Evolutionary conservation across 2,797 vertebrate genomes (phyloP).

Genomic region (Scleropages formosus): DNA sequence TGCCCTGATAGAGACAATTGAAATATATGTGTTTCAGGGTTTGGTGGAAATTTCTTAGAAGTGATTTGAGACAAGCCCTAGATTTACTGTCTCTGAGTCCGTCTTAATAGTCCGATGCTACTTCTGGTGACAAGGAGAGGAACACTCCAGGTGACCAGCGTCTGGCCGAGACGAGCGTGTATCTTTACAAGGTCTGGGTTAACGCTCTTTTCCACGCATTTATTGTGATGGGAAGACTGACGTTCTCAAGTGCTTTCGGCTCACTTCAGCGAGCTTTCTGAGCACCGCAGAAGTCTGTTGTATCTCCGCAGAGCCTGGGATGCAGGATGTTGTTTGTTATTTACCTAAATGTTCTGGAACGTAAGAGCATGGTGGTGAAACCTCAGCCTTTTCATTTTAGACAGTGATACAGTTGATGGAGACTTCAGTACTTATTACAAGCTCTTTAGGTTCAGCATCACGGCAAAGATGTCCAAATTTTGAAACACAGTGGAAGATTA

Average conservation of each 20-base stretch:
- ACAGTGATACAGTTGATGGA: conserved; percentile 31
- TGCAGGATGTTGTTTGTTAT: conserved; percentile 19
- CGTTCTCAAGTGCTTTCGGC: neutral
- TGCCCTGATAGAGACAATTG: no score
- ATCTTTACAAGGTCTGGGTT: neutral
- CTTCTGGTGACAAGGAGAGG: neutral
- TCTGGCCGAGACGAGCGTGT: neutral
- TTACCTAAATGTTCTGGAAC: neutral
- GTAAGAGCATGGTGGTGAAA: neutral
- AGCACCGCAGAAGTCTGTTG: neutral
- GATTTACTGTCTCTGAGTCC: no score
- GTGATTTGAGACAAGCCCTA: no score
- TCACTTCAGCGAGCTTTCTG: neutral
- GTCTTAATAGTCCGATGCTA: no score
- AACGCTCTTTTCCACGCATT: neutral
- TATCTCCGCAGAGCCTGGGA: neutral
- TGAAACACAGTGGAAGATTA: conserved; percentile 9
- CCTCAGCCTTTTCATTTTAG: conserved; percentile 37
- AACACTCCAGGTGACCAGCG: neutral
- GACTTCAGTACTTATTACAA: conserved; percentile 4
- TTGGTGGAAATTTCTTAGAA: no score
- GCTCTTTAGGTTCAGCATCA: conserved; percentile 45
- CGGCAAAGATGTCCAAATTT: conserved; percentile 40
- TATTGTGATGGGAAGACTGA: neutral
- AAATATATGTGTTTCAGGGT: no score